These are phyloP conservation scores for Drosophila paramelanica DNA, from an alignment of 2,888 invertebrate genomes.

Conservation along the genomic window DNA sequence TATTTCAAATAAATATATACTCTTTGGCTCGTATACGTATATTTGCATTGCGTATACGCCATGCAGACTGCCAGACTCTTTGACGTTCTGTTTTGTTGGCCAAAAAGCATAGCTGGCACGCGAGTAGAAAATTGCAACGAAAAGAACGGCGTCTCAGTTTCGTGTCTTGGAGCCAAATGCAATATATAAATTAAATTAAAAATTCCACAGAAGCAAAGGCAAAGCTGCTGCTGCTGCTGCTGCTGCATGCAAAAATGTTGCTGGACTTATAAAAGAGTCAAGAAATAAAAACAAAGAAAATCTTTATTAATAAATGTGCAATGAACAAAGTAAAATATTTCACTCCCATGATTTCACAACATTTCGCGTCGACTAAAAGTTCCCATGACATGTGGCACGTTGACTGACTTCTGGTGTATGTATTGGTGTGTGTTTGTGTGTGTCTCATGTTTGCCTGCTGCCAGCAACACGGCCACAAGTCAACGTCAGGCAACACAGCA, in stretches of 20 bases:
- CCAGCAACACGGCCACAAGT: slow-evolving; percentile 60
- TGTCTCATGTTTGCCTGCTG: slow-evolving; percentile 37
- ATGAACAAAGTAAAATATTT: slow-evolving; percentile 74
- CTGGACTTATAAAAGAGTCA: slow-evolving; percentile 4
- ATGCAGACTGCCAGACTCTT: slow-evolving; percentile 3
- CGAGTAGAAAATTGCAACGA: slow-evolving; percentile 15
- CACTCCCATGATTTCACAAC: slow-evolving; percentile 77
- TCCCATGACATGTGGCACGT: slow-evolving; percentile 74
- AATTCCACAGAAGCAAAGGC: slow-evolving; percentile 47
- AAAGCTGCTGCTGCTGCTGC: neutral
- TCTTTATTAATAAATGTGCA: slow-evolving; percentile 74
- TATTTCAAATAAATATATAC: slow-evolving; percentile 41
- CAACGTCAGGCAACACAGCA: slow-evolving; percentile 53
- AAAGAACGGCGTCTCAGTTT: slow-evolving; percentile 19
- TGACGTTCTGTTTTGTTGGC: neutral
- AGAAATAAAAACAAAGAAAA: slow-evolving; percentile 30
- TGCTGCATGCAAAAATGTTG: slow-evolving; percentile 29
- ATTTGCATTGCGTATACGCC: slow-evolving; percentile 41
- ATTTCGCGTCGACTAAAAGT: slow-evolving; percentile 58
- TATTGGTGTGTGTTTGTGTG: slow-evolving; percentile 13
- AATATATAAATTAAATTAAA: slow-evolving; percentile 66
- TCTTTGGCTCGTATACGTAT: slow-evolving; percentile 20
- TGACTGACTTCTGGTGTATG: slow-evolving; percentile 39
- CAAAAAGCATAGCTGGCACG: slow-evolving; percentile 20
- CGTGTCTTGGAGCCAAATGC: slow-evolving; percentile 38